These are phyloP conservation scores for Struthio camelus DNA, from an alignment of 2,113 vertebrate species.

Conservation along the genomic window DNA sequence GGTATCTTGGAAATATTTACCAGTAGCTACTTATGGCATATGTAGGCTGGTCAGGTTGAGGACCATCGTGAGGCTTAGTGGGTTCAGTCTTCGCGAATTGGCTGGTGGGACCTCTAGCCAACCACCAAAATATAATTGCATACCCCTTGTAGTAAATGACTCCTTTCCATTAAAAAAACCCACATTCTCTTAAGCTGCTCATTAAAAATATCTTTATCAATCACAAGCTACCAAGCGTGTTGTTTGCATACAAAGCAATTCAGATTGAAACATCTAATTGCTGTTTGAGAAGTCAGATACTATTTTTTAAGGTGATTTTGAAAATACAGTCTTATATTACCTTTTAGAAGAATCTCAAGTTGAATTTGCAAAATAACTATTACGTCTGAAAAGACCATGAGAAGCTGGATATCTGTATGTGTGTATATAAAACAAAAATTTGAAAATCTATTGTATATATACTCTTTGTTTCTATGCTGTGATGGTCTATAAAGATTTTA, in stretches of 20 bases:
- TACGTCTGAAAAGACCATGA: background rate
- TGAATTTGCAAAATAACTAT: background rate
- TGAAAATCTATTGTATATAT: background rate
- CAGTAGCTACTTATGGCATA: background rate
- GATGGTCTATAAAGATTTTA: background rate
- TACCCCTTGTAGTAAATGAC: background rate
- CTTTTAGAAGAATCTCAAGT: background rate
- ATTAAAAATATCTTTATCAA: constrained; percentile 4
- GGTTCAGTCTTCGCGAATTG: background rate
- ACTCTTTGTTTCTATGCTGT: background rate
- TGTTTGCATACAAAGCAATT: background rate
- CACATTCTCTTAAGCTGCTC: constrained; percentile 8
- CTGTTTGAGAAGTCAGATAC: background rate
- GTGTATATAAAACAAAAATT: background rate
- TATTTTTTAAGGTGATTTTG: background rate
- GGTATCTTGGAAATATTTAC: background rate
- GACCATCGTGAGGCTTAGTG: background rate
- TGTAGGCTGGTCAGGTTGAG: background rate
- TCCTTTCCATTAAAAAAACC: constrained; percentile 11
- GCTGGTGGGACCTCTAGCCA: background rate
- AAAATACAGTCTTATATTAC: background rate
- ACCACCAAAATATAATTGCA: background rate
- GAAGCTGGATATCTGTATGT: background rate
- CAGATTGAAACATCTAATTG: background rate
- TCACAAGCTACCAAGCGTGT: background rate